phyloP scores from a whole-genome alignment of 2,888 invertebrate genomes.

The Eupithecia tripunctaria region DNA sequence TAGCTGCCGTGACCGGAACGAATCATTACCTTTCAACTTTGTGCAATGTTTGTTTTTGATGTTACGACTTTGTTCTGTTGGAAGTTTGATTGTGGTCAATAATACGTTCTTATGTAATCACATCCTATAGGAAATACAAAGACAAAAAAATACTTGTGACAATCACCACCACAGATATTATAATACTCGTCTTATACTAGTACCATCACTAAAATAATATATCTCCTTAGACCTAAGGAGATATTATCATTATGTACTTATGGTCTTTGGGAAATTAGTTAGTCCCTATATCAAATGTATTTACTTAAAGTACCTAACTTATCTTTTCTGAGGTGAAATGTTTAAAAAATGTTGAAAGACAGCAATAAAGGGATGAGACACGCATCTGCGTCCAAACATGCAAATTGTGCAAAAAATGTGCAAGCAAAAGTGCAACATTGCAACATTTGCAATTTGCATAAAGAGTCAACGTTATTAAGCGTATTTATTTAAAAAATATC shows the following conservation, averaged over 20 bases:
- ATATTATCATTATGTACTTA: too few species aligned
- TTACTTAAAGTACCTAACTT: not conserved
- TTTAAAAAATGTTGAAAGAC: not conserved
- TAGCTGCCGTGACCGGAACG: conserved; percentile 26
- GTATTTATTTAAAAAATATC: conserved; percentile 31
- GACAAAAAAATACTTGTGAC: not conserved
- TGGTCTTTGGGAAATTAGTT: not conserved
- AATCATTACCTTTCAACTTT: conserved; percentile 27
- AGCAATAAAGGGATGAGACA: conserved; percentile 10
- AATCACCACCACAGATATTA: too few species aligned
- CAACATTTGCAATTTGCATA: conserved; percentile 21
- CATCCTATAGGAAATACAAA: not conserved
- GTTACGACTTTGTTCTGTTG: not conserved
- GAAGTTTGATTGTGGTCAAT: not conserved
- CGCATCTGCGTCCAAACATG: conserved; percentile 22
- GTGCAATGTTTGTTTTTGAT: conserved; percentile 17
- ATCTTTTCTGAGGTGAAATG: not conserved
- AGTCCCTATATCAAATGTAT: not conserved
- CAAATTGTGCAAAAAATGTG: conserved; percentile 19
- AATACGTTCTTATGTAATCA: not conserved
- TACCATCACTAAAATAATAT: too few species aligned
- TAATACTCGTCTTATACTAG: too few species aligned
- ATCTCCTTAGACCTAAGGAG: too few species aligned
- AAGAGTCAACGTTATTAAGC: conserved; percentile 28
- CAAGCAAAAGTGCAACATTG: conserved; percentile 25